Base-by-base conservation (phyloP, 2,113 vertebrate genomes). In the Callithrix jacchus region DNA sequence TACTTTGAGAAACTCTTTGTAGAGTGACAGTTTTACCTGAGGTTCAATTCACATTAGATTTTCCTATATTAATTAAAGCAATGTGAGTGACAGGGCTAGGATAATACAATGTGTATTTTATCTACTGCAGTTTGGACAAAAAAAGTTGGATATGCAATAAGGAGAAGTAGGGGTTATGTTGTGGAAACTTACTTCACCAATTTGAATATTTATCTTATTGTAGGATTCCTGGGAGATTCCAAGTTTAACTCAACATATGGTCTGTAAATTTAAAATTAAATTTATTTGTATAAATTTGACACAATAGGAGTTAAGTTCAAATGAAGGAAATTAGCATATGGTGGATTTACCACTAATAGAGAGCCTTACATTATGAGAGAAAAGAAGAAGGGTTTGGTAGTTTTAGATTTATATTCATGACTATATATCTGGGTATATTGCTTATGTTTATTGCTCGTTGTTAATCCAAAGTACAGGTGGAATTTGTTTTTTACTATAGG, bases 161-260 rank as follows among this genome's bases (percentile, higher is more conserved):
- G 89, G 88, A 93, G 64, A 97, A 27, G 64, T 82, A 87, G 61
- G 56, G 87, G 76, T 95, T 96, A 93, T 23, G 14, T 21, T 93
- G 76, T 91, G 47, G 82, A 97, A 97, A 95, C 76, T 82, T 45
- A 80, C 64, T 93, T 95, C 25, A 64, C 27, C 35, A n/a, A 93
- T 97, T 96, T 97, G 97, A 97, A 92, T 97, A 97, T 96, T 95
- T 94, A 98, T 97, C 77, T 97, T 96, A 97, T 97, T 93, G 89
- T 68, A 84, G 84, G 52, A 89, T 37, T 97, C 95, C 96, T 96
- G 87, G 54, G 96, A 97, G 83, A 89, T 73, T 96, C 95, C 93
- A 94, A 87, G 52, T 94, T 97, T 96, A 94, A 96, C 58, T 96
- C 80, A 97, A 93, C 97, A 98, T 97, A 98, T 98, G 98, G 93